Percentiles rank a stretch among this genome's conserved stretches.
Conservation (phyloP, 2,888 invertebrate species). For the Heliconius ismenius region DNA sequence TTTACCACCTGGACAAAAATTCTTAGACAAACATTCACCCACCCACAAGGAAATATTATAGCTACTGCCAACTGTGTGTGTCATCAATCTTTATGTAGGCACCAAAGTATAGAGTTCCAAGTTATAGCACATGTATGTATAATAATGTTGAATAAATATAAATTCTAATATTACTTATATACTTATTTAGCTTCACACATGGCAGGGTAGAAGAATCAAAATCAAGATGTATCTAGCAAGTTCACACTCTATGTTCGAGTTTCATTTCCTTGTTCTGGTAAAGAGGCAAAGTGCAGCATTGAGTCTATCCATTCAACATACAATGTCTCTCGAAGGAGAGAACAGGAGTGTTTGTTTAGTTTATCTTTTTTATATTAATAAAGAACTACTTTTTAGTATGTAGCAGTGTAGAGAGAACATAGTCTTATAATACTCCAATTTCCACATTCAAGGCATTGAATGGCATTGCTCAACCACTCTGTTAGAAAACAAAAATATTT, state of each 20-base stretch:
- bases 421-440: not conserved
- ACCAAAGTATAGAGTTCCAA: not conserved
- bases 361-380: too few relatives aligned
- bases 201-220: too few relatives aligned
- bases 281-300: too few relatives aligned
- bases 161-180: too few relatives aligned
- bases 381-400: not conserved
- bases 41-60: conserved; percentile 17
- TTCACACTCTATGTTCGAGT: too few relatives aligned
- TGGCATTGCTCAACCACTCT: not conserved
- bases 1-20: not conserved
- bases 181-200: too few relatives aligned
- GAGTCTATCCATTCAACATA: too few relatives aligned
- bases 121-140: not conserved
- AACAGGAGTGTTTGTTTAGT: too few relatives aligned
- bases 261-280: too few relatives aligned
- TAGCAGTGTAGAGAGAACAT: not conserved
- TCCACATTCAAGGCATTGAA: not conserved
- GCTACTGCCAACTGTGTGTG: conserved; percentile 22
- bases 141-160: not conserved
- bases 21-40: conserved; percentile 17
- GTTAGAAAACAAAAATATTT: too few relatives aligned
- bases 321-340: too few relatives aligned
- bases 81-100: conserved; percentile 15
- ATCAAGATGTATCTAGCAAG: too few relatives aligned